Conservation (phyloP, 2,888 invertebrate species). For the Myathropa florea region DNA sequence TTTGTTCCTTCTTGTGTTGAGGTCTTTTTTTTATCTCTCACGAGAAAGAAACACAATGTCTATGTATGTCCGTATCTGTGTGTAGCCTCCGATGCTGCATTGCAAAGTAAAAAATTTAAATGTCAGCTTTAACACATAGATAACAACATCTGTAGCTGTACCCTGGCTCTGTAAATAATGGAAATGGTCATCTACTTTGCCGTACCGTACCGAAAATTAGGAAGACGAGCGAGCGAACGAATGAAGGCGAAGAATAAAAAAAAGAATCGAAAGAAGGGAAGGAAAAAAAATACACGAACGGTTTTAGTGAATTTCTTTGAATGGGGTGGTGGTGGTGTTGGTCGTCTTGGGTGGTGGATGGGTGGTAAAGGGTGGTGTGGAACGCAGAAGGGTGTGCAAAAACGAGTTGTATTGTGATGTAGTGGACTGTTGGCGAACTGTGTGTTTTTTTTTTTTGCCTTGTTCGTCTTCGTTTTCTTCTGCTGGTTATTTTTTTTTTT, state of each 20-base stretch:
- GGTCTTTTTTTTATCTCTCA: slow-evolving; percentile 38
- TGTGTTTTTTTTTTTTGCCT: slow-evolving; percentile 18
- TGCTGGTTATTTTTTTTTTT: slow-evolving; percentile 36
- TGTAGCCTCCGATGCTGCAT: slow-evolving; percentile 65
- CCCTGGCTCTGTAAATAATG: slow-evolving; percentile 71
- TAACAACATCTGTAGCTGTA: slow-evolving; percentile 71
- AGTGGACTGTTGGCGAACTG: slow-evolving; percentile 66
- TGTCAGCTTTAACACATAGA: slow-evolving; percentile 71
- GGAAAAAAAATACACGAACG: slow-evolving; percentile 44
- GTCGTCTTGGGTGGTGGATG: not conserved
- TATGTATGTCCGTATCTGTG: slow-evolving; percentile 61
- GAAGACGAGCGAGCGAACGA: slow-evolving; percentile 62
- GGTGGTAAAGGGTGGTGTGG: slow-evolving; percentile 33
- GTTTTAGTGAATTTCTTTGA: slow-evolving; percentile 60
- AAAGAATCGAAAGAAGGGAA: not conserved
- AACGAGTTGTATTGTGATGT: slow-evolving; percentile 71
- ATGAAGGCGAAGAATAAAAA: slow-evolving; percentile 12
- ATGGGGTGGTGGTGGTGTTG: not conserved
- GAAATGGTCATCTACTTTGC: slow-evolving; percentile 71
- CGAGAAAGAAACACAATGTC: slow-evolving; percentile 60
- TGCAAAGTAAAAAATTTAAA: slow-evolving; percentile 71
- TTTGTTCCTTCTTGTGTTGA: slow-evolving; percentile 10
- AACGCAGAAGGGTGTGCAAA: slow-evolving; percentile 68
- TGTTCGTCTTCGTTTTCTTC: slow-evolving; percentile 8
- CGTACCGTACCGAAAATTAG: slow-evolving; percentile 66